Evolutionary conservation across 92 coral and sea anemone genomes (phyloP), one percentile per base, ranked within the genome.

Genomic region (Paramuricea clavata): DNA sequence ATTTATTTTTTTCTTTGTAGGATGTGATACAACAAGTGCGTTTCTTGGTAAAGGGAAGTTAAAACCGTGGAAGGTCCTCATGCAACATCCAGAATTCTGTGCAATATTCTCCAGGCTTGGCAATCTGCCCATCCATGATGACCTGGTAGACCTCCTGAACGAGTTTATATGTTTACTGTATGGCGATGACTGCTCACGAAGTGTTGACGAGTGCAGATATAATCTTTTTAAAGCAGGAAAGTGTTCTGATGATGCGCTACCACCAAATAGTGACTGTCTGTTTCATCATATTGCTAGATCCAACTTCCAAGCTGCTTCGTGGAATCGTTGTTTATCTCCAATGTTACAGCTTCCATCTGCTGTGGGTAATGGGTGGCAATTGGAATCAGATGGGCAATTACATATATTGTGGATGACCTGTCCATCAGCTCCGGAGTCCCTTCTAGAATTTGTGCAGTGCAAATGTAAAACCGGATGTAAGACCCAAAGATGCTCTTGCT

Each of bases 381-480:
- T 54, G 13, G 62, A 54, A 54, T 54, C 62, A 54, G 62, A 54
- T 54, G 62, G 62, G 62, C 62, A 54, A 54, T 54, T 54, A 54
- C 62, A 54, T 5, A 17, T 54, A 5, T 54, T 54, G 13, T 54
- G 62, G 23, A 54, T 54, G 62, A 54, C 62, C 62, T 17, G 62
- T 5, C 62, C 62, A 54, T 54, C 62, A 5, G 62, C 62, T 54
- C 62, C 62, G 13, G 62, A 54, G 10, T 54, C 62, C 5, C 62
- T 54, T n/a, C n/a, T n/a, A n/a, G n/a, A n/a, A n/a, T n/a, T n/a
- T n/a, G n/a, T n/a, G n/a, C n/a, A n/a, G n/a, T n/a, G n/a, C n/a
- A n/a, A n/a, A n/a, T n/a, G n/a, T n/a, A n/a, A n/a, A n/a, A n/a
- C n/a, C n/a, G n/a, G n/a, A n/a, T n/a, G n/a, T n/a, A n/a, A n/a